Evolutionary conservation across 2,113 vertebrate species (phyloP).

Genomic region (Rhinoderma darwinii): DNA sequence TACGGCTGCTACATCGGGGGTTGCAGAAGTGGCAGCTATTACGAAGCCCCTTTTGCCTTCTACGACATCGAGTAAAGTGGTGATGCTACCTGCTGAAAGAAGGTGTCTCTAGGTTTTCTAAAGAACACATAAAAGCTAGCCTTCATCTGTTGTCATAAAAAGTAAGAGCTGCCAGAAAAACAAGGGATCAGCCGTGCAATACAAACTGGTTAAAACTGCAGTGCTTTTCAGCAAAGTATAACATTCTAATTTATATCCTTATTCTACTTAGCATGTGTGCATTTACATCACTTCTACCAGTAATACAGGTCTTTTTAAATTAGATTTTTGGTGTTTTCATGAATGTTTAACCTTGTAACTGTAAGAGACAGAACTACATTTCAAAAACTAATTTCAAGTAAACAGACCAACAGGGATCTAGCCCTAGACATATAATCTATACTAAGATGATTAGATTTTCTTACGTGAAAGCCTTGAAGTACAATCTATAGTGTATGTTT

Average conservation of each 20-base stretch:
- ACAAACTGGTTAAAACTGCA: background rate
- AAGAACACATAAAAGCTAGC: background rate
- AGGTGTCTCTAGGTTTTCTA: background rate
- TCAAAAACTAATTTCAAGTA: conserved; percentile 55
- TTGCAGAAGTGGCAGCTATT: background rate
- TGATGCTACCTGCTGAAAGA: background rate
- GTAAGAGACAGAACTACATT: conserved; percentile 52
- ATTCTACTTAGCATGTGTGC: background rate
- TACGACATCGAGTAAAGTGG: background rate
- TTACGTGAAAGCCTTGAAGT: conserved; percentile 51
- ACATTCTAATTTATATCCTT: background rate
- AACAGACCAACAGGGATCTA: conserved; percentile 47
- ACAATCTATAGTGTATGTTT: conserved; percentile 51
- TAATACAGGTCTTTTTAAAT: conserved; percentile 38
- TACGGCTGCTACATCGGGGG: no score
- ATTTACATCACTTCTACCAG: conserved; percentile 15
- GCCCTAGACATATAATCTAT: conserved; percentile 48
- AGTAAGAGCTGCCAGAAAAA: background rate
- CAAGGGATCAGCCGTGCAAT: background rate
- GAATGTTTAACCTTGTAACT: conserved; percentile 2
- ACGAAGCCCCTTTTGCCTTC: background rate
- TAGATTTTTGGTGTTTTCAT: conserved; percentile 40
- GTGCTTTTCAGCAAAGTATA: background rate
- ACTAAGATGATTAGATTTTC: conserved; percentile 45
- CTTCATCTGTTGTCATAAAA: background rate